These are phyloP conservation scores for Hypotaenidia okinawae DNA, from an alignment of 2,797 vertebrate genomes.

Conservation along the genomic window DNA sequence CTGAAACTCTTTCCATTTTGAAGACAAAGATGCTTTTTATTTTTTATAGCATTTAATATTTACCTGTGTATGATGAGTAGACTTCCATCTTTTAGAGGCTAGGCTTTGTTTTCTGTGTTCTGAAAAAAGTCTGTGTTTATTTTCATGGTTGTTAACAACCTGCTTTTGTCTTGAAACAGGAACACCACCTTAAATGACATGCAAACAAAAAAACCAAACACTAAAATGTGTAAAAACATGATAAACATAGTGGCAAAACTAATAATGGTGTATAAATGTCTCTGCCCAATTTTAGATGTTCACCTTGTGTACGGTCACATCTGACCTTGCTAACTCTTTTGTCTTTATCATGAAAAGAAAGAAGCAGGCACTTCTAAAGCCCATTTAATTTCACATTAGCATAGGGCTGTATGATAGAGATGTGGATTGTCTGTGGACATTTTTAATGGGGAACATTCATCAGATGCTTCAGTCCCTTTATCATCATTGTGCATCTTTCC, in stretches of 20 bases:
- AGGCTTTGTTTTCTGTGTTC: slow-evolving; percentile 75
- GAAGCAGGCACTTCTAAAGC: background rate
- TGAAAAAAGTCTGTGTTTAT: slow-evolving; percentile 63
- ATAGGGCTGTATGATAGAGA: background rate
- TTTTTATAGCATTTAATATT: slow-evolving; percentile 13
- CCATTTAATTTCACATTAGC: background rate
- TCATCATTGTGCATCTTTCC: accelerated
- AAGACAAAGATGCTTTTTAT: background rate
- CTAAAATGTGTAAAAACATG: background rate
- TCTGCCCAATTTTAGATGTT: background rate
- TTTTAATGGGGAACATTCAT: background rate
- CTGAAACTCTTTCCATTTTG: background rate
- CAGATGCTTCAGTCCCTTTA: background rate
- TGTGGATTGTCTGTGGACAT: background rate
- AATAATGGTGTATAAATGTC: background rate
- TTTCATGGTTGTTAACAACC: slow-evolving; percentile 63
- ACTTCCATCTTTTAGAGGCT: slow-evolving; percentile 66
- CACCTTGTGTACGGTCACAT: background rate
- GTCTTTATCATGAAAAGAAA: background rate
- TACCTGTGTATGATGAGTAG: slow-evolving; percentile 72
- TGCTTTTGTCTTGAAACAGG: slow-evolving; percentile 71
- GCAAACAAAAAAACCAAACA: slow-evolving; percentile 7
- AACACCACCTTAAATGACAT: slow-evolving; percentile 67
- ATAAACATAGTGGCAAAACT: background rate
- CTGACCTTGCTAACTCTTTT: background rate